phyloP scores from a whole-genome alignment of 2,888 invertebrate genomes.

The Nomada fucata region DNA sequence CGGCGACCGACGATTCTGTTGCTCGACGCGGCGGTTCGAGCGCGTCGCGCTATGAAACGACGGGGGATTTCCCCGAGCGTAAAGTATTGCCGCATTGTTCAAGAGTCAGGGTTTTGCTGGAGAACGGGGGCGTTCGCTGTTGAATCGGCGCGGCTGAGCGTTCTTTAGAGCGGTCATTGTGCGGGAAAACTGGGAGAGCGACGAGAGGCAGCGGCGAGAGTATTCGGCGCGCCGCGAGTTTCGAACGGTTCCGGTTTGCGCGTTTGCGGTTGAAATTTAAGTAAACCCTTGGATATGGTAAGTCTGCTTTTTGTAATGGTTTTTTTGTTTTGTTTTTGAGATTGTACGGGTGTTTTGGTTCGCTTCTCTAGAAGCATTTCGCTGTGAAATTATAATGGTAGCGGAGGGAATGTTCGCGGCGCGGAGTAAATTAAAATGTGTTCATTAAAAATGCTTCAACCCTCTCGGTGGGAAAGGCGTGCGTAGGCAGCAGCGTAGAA shows the following conservation, averaged over 20 bases:
- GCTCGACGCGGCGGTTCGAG: constrained; percentile 3
- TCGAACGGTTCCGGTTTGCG: neutral
- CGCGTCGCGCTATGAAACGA: constrained; percentile 18
- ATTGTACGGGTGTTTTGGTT: neutral
- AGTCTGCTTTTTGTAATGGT: neutral
- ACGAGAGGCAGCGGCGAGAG: neutral
- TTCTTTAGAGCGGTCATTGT: constrained; percentile 22
- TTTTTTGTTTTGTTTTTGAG: neutral
- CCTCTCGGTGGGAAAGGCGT: too few relatives aligned
- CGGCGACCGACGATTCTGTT: neutral
- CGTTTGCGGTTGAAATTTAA: neutral
- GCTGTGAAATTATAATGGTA: too few relatives aligned
- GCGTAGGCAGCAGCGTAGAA: too few relatives aligned
- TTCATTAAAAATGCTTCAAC: too few relatives aligned
- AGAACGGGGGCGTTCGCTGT: neutral
- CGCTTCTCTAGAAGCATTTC: neutral
- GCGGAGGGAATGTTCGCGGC: too few relatives aligned
- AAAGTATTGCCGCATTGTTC: constrained; percentile 13
- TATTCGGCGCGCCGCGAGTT: neutral
- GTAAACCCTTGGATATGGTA: neutral
- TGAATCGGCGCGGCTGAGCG: constrained; percentile 19
- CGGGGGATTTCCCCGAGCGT: constrained; percentile 12
- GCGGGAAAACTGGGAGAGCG: neutral
- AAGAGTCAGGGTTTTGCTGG: constrained; percentile 1
- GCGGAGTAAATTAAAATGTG: too few relatives aligned